phyloP scores from a whole-genome alignment of 1,140 invertebrate species.

The Grapholita molesta region DNA sequence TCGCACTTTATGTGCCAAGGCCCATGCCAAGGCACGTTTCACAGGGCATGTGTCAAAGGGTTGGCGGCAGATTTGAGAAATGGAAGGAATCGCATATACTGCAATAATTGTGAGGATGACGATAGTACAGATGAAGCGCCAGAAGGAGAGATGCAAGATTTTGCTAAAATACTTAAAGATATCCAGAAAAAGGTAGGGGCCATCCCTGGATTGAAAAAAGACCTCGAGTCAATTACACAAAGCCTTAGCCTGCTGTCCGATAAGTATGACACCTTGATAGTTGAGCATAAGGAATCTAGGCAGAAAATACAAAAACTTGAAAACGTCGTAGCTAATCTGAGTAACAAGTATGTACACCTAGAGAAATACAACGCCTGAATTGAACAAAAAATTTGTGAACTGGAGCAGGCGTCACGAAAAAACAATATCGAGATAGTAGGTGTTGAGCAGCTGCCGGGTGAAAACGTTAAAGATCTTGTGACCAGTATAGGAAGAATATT shows the following conservation, averaged over 20 bases:
- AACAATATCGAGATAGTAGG: no score
- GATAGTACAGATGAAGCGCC: not conserved
- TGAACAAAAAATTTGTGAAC: no score
- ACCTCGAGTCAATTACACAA: not conserved
- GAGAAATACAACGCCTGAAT: no score
- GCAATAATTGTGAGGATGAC: not conserved
- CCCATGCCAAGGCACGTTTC: not conserved
- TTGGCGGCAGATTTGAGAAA: not conserved
- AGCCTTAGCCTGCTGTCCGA: not conserved
- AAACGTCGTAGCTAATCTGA: no score
- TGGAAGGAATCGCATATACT: not conserved
- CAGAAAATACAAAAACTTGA: no score
- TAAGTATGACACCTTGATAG: not conserved
- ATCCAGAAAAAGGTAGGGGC: not conserved
- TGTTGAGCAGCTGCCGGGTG: no score
- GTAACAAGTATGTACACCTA: no score
- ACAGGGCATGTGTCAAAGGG: not conserved
- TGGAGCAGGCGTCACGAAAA: no score
- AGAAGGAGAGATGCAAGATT: not conserved
- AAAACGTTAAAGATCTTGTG: no score
- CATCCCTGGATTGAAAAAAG: not conserved
- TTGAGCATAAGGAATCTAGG: not conserved
- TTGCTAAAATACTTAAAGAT: not conserved
- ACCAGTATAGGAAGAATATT: no score
- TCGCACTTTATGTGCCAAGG: conserved; percentile 1